phyloP scores from a whole-genome alignment of 2,113 vertebrate genomes.

The Pelusios castaneus region DNA sequence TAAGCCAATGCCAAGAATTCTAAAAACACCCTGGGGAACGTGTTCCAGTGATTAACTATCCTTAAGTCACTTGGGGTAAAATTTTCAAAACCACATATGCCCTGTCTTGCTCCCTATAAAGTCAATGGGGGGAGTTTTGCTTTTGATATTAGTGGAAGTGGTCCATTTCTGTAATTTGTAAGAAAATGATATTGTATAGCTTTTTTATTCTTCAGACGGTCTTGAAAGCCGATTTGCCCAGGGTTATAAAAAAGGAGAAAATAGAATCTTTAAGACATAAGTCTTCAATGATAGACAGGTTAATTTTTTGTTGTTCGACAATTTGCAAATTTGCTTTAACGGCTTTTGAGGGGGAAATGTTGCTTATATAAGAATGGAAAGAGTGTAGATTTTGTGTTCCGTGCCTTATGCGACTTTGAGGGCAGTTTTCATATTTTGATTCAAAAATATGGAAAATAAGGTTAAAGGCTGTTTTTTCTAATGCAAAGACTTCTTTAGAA shows the following conservation, averaged over 20 bases:
- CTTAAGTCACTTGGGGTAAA: not conserved
- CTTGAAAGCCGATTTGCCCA: not conserved
- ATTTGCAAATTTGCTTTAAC: not conserved
- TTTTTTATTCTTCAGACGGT: not conserved
- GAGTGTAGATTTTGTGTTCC: not conserved
- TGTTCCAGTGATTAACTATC: not conserved
- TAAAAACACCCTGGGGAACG: not conserved
- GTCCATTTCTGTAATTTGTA: not conserved
- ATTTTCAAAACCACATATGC: not conserved
- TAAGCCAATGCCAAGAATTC: not conserved
- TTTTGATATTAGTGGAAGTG: not conserved
- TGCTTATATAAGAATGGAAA: not conserved
- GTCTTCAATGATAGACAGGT: not conserved
- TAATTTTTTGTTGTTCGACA: not conserved
- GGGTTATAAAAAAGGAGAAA: not conserved
- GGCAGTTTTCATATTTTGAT: not conserved
- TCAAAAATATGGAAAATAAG: not conserved
- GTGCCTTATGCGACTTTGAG: not conserved
- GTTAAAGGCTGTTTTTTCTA: not conserved
- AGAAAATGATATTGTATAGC: not conserved
- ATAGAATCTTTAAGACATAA: not conserved
- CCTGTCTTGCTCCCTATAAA: not conserved
- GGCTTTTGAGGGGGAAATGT: not conserved
- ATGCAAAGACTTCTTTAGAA: not conserved
- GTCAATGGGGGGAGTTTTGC: not conserved